Conservation (phyloP, 2,113 vertebrate genomes). For the Paracanthobrama guichenoti region DNA sequence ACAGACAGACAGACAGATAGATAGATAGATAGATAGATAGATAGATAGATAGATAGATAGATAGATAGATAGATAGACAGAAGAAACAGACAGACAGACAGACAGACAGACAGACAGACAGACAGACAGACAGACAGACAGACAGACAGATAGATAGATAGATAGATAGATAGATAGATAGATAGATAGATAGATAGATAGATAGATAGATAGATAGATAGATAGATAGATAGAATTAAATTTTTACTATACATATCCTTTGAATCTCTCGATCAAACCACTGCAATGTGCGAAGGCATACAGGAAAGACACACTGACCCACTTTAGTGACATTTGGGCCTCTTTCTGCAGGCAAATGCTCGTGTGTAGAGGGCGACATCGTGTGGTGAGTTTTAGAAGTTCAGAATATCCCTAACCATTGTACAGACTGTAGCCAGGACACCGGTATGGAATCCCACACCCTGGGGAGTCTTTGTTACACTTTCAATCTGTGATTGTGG, state of each 20-base stretch:
- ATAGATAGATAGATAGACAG: background rate
- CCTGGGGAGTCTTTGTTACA: conserved; percentile 31
- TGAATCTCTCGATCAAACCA: conserved; percentile 18
- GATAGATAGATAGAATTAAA: background rate
- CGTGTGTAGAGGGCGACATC: conserved; percentile 32
- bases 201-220: background rate
- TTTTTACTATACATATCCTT: background rate
- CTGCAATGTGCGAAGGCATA: background rate
- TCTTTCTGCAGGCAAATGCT: background rate
- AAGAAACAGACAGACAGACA: background rate
- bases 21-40: background rate
- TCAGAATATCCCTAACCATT: too few species aligned
- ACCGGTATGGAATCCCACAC: conserved; percentile 12
- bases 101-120: background rate
- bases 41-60: background rate
- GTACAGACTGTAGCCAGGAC: background rate
- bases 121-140: conserved; percentile 20
- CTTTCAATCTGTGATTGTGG: conserved; percentile 2
- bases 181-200: conserved; percentile 5
- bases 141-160: conserved; percentile 22
- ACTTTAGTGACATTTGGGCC: conserved; percentile 18
- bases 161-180: conserved; percentile 34
- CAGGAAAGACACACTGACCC: conserved; percentile 52
- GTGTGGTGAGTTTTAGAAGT: background rate
- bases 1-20: background rate